Base-by-base conservation (phyloP, 2,113 vertebrate genomes). In the Collichthys lucidus region DNA sequence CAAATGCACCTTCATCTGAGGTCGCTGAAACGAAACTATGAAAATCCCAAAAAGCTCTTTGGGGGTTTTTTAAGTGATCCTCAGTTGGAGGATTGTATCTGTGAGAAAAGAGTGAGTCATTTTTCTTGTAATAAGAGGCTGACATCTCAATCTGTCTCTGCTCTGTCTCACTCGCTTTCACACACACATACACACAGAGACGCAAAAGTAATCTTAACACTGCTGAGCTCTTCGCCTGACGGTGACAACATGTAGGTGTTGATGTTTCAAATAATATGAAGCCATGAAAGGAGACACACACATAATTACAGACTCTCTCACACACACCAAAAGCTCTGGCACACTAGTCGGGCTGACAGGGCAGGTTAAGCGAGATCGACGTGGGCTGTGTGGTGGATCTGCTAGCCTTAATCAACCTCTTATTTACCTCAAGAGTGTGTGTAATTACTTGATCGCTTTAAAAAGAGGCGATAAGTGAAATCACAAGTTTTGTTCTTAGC, bases 71-170 rank as follows among this genome's bases (percentile, higher is more conserved):
- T 42, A 26, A 61, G 60, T 75, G 82, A 73, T 81, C 70, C 67
- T 78, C 71, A 76, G 31, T 67, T 68, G 59, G 42, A 79, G 67
- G 52, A 24, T 26, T 74, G 61, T 68, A 84, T 80, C 83, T 86
- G 82, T 70, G 80, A 85, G 77, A 85, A 65, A 49, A 57, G 61
- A 83, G 29, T 89, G 87, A 87, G 66, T 89, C 71, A 86, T 75
- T 79, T 84, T 65, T 70, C 75, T 63, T 78, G 44, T 35, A 91
- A 88, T 86, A 87, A 80, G 62, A 78, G 44, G 50, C 64, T 82
- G 86, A 90, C 83, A 82, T 84, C 77, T 86, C 60, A 26, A 55
- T 87, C 55, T 20, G 63, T 68, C 86, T 64, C 35, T 49, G 67
- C 73, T 77, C 42, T 47, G 20, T 50, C 67, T 79, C 69, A 5